Evolutionary conservation across 92 coral and sea anemone genomes (phyloP), one percentile per base, ranked within the genome.

Genomic region (Montipora capitata): DNA sequence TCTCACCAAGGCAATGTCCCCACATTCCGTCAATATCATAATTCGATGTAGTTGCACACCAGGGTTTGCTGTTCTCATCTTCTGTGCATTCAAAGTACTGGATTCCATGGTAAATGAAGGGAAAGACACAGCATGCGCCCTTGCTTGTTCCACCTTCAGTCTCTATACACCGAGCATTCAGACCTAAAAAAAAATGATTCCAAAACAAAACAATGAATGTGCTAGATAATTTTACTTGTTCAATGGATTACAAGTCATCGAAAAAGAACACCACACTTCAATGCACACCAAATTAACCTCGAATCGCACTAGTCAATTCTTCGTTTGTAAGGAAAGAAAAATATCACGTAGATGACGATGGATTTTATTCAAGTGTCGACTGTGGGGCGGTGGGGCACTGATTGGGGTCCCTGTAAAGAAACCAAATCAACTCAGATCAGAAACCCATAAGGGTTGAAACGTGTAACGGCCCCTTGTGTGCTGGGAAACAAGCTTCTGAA

Each of bases 11-110:
- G 67, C 99, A 98, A 48, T 86, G 81, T 45, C 98, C 99, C 99
- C 99, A 98, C 91, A 92, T 92, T 64, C 96, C 95, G 51, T 98
- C 99, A 48, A 92, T 79, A 78, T 98, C 99, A 80, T 90, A 96
- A 83, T 98, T 94, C 15, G 98, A 91, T 4, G 98, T 94, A 10
- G 96, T 90, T 4, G 98, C 94, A 81, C 99, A 97, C 99, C 99
- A 97, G 35, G 98, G 98, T 77, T 90, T 83, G 52, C 84, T 80
- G 93, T 92, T 90, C n/a, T 91, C 92, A 11, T 96, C 94, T 27
- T 80, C 90, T 0, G 93, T 90, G 77, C 99, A 97, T 20, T 90
- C 90, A 18, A 89, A 92, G 88, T 97, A 97, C 87, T 95, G 95
- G 57, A 93, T 94, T 17, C 98, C 96, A 76, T 88, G 94, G 89